phyloP scores from a whole-genome alignment of 1,140 invertebrate species.

The Macrobrachium nipponense region DNA sequence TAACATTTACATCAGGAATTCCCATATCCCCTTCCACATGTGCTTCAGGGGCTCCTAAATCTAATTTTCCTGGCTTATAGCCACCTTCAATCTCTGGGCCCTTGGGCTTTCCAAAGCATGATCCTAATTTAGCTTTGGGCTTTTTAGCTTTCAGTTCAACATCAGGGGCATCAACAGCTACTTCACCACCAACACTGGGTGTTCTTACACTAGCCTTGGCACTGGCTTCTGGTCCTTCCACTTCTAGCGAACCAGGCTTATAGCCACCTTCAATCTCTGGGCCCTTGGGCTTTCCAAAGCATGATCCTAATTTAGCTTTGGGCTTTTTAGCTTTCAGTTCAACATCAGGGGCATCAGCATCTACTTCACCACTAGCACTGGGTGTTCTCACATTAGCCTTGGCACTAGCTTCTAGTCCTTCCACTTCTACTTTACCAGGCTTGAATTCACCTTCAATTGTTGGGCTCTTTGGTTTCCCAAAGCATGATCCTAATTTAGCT shows the following conservation, averaged over 20 bases:
- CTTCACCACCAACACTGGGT: background rate
- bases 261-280: background rate
- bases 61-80: slow-evolving; percentile 30
- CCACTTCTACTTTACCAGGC: background rate
- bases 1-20: background rate
- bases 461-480: background rate
- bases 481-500: slow-evolving; percentile 13
- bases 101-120: slow-evolving; percentile 50
- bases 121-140: background rate
- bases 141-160: slow-evolving; percentile 14
- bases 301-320: slow-evolving; percentile 42
- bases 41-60: background rate
- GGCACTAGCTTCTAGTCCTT: slow-evolving; percentile 1
- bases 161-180: background rate
- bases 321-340: slow-evolving; percentile 28
- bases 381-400: background rate
- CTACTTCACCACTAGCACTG: background rate
- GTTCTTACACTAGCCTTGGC: background rate
- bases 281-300: slow-evolving; percentile 47
- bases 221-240: background rate
- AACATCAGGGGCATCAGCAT: slow-evolving; percentile 7
- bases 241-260: background rate
- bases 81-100: slow-evolving; percentile 14
- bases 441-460: slow-evolving; percentile 1
- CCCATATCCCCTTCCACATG: background rate